Evolutionary conservation across 1,140 invertebrate species (phyloP), one percentile per base, ranked within the genome.

Genomic region (Neotoxoptera formosana): DNA sequence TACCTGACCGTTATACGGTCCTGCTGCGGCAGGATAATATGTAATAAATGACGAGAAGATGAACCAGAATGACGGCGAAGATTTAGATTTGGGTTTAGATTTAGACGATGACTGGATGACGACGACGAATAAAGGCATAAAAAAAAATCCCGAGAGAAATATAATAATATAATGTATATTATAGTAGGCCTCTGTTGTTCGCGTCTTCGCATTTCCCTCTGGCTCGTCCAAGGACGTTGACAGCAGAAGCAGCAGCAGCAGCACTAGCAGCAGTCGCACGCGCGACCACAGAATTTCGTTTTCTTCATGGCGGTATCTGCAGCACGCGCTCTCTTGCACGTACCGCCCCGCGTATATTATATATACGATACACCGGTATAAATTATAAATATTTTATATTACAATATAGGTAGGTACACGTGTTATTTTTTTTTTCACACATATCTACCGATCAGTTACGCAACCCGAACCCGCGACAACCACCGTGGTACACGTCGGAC

Each of bases 171-270:
- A 20, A 51, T 17, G 7, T 53, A 53, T 53, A 53, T 21, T 21
- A 20, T 76, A 17, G n/a, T 14, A 76, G 60, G n/a, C n/a, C 60
- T n/a, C 30, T 67, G 60, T 11, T 67, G 60, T 11, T n/a, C 60
- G 60, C n/a, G 4, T 76, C 60, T 76, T 76, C 14, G 30, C 91
- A 51, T 91, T 84, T n/a, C n/a, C 87, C 9, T 34, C 60, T 76
- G 60, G 30, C 4, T n/a, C n/a, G 60, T 89, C 34, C 91, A 92
- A 92, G 91, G 91, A 76, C 90, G 90, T 34, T 91, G n/a, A 76
- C 60, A 76, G 60, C 60, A n/a, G 60, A 14, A 53, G 4, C 51
- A n/a, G 60, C n/a, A 53, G 4, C 51, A n/a, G 60, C n/a, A 30
- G 60, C 60, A 76, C 60, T n/a, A n/a, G 60, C n/a, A 53, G 4